These are phyloP conservation scores for Osmerus mordax DNA, from an alignment of 2,113 vertebrate species.

Conservation along the genomic window DNA sequence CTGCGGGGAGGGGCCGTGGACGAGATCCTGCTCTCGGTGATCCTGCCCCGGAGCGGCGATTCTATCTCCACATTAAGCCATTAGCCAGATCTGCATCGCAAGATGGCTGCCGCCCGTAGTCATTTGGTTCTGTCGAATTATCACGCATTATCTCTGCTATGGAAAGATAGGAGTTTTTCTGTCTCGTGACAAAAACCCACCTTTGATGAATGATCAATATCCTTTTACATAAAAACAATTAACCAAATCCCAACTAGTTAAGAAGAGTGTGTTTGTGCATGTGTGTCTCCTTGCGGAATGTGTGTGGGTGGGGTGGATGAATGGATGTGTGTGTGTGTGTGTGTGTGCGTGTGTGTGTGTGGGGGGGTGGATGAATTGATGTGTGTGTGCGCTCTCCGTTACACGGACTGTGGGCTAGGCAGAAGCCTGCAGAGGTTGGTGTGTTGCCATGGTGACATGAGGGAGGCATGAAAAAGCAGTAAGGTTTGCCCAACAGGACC, in stretches of 20 bases:
- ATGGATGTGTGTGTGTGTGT: constrained; percentile 29
- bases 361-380: constrained; percentile 59
- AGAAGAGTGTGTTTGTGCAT: neutral
- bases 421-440: constrained; percentile 76
- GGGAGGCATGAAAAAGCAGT: constrained; percentile 75
- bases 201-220: constrained; percentile 46
- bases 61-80: constrained; percentile 68
- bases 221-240: constrained; percentile 45
- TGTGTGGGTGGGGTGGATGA: neutral
- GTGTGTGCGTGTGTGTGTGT: constrained; percentile 50
- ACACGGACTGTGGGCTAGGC: constrained; percentile 74
- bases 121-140: constrained; percentile 59
- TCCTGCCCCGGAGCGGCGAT: constrained; percentile 65
- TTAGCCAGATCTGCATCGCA: constrained; percentile 56
- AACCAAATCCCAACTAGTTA: constrained; percentile 37
- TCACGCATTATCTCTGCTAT: constrained; percentile 51
- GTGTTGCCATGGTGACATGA: constrained; percentile 79
- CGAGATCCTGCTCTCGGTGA: constrained; percentile 66
- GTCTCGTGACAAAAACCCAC: constrained; percentile 16
- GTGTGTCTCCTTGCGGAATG: neutral
- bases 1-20: constrained; percentile 67
- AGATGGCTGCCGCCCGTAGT: constrained; percentile 48
- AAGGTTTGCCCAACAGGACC: constrained; percentile 75
- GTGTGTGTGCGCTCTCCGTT: constrained; percentile 71
- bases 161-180: constrained; percentile 26